phyloP scores from a whole-genome alignment of 2,797 vertebrate species.

The Uromys caudimaculatus region DNA sequence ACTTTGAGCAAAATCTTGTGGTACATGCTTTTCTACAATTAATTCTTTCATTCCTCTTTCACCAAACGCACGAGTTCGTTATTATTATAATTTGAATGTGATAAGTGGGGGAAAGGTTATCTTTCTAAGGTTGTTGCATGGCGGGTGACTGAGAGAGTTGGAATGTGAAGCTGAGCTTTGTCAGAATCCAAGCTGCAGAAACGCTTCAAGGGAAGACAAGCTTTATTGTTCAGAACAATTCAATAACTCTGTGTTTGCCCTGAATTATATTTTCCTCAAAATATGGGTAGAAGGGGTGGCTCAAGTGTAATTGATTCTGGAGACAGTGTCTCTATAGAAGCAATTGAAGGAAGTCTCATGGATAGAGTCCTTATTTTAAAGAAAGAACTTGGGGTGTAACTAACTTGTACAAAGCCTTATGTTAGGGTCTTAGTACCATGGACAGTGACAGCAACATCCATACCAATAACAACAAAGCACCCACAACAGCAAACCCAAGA shows the following conservation, averaged over 20 bases:
- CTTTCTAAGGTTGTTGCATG: background rate
- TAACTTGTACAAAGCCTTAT: background rate
- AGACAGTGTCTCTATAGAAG: background rate
- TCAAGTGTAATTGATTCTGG: background rate
- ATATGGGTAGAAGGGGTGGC: background rate
- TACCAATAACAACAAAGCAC: background rate
- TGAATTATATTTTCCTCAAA: background rate
- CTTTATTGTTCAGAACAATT: conserved; percentile 27
- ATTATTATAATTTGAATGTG: conserved; percentile 25
- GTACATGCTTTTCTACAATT: background rate
- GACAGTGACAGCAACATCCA: too few species aligned
- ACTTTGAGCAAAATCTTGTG: conserved; percentile 31
- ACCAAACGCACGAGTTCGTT: conserved; percentile 19
- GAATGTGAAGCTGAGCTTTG: conserved; percentile 11
- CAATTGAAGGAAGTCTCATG: background rate
- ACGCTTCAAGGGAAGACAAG: background rate
- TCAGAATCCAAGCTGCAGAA: background rate
- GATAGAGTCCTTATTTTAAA: background rate
- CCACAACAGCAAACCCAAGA: background rate
- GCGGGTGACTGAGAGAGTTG: background rate
- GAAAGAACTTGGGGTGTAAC: background rate
- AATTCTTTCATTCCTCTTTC: conserved; percentile 46
- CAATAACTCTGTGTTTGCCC: background rate
- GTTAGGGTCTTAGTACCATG: background rate
- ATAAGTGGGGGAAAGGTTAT: background rate